Conservation (phyloP, 2,797 vertebrate species). For the Melanotaenia parkinsoni region DNA sequence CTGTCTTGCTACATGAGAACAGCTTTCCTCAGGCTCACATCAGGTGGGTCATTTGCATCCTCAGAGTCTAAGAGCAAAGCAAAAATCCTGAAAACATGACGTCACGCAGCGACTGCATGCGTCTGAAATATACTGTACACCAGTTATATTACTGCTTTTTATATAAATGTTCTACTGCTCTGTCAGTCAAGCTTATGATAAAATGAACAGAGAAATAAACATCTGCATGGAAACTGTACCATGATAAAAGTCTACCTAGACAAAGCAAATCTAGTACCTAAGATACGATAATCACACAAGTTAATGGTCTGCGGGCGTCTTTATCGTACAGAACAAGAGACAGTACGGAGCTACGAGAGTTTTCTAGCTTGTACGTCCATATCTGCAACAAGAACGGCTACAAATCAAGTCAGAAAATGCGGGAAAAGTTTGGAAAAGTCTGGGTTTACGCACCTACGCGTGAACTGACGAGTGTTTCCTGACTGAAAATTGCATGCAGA, state of each 20-base stretch:
- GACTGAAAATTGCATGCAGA: no score
- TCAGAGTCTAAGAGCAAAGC: constrained; percentile 65
- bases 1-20: constrained; percentile 76
- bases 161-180: constrained; percentile 73
- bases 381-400: neutral
- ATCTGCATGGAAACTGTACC: constrained; percentile 55
- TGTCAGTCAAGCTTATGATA: constrained; percentile 66
- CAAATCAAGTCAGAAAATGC: no score
- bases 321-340: constrained; percentile 2
- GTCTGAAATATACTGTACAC: constrained; percentile 70
- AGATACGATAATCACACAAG: constrained; percentile 69
- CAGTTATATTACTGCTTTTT: constrained; percentile 66
- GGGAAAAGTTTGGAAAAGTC: no score
- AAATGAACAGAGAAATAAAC: constrained; percentile 61
- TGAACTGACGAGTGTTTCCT: no score
- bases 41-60: constrained; percentile 67
- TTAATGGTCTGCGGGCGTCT: constrained; percentile 56
- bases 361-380: no score
- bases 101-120: constrained; percentile 58
- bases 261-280: constrained; percentile 74
- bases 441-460: no score
- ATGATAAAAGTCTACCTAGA: constrained; percentile 61
- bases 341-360: constrained; percentile 10
- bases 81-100: constrained; percentile 45
- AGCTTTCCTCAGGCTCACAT: constrained; percentile 80